Conservation (phyloP, 2,888 invertebrate genomes). For the Pyrgus malvae region DNA sequence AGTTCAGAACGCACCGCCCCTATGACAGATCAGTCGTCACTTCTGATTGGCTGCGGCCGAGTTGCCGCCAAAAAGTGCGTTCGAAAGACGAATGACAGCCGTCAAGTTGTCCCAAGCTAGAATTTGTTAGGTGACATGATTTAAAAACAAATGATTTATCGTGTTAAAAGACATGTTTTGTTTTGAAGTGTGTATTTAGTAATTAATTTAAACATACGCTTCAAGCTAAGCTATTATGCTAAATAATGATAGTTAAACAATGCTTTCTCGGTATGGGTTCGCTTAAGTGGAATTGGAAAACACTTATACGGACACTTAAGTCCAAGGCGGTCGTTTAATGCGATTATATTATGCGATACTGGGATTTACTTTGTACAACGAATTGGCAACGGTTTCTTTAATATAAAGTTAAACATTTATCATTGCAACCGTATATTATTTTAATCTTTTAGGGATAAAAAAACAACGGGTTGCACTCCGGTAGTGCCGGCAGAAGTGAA, state of each 20-base stretch:
- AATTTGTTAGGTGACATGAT: constrained; percentile 65
- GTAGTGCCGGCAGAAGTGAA: too few relatives aligned
- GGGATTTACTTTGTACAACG: too few relatives aligned
- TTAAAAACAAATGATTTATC: constrained; percentile 45
- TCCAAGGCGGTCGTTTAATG: constrained; percentile 3
- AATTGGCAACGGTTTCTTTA: too few relatives aligned
- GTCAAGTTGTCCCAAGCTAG: constrained; percentile 57
- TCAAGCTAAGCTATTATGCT: constrained; percentile 20
- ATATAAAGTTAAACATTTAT: too few relatives aligned
- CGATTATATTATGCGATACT: constrained; percentile 11
- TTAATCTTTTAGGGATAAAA: too few relatives aligned
- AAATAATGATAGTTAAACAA: constrained; percentile 4
- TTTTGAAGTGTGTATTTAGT: constrained; percentile 1
- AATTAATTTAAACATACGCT: constrained; percentile 9
- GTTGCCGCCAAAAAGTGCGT: constrained; percentile 57
- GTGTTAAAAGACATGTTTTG: constrained; percentile 27
- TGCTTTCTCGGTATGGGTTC: background rate
- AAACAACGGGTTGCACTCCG: too few relatives aligned
- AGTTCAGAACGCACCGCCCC: constrained; percentile 39
- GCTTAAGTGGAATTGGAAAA: constrained; percentile 16
- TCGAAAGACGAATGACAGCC: constrained; percentile 62
- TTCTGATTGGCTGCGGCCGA: constrained; percentile 61
- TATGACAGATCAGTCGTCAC: constrained; percentile 65
- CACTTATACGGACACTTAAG: constrained; percentile 17
- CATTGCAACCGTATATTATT: too few relatives aligned